Evolutionary conservation across 2,797 vertebrate genomes (phyloP).

Genomic region (Acanthurus lineatus): DNA sequence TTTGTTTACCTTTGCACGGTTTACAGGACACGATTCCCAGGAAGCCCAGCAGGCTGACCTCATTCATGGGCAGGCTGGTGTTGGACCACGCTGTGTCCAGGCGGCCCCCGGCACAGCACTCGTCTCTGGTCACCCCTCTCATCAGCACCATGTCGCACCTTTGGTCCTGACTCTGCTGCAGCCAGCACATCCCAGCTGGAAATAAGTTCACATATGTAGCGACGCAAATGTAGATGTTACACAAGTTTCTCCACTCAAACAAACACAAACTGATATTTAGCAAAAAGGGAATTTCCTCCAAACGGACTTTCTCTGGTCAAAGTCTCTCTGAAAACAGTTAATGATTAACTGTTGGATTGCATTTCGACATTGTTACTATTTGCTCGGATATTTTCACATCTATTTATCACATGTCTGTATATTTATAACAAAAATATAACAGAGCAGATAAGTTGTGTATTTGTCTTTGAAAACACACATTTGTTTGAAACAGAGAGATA

Average conservation of each 20-base stretch:
- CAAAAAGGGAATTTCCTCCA: background rate
- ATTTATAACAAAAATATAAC: background rate
- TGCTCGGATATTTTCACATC: no score
- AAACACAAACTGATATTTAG: background rate
- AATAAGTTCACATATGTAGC: background rate
- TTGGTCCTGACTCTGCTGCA: constrained; percentile 91
- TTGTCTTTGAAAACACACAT: background rate
- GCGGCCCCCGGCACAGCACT: constrained; percentile 92
- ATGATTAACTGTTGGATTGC: background rate
- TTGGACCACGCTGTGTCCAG: constrained; percentile 96
- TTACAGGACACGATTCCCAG: constrained; percentile 94
- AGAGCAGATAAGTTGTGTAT: background rate
- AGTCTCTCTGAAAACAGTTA: background rate
- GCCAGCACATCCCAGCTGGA: constrained; percentile 96
- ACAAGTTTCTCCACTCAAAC: background rate
- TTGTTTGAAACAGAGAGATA: background rate
- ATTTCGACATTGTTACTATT: background rate
- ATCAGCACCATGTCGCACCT: constrained; percentile 95
- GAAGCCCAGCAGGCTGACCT: constrained; percentile 94
- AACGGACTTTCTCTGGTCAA: background rate
- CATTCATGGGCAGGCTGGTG: constrained; percentile 92
- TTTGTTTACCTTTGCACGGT: constrained; percentile 94
- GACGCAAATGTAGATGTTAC: background rate
- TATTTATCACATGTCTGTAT: background rate
- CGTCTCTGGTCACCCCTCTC: constrained; percentile 91